These are phyloP conservation scores for Ips typographus DNA, from an alignment of 1,140 invertebrate species.

Conservation along the genomic window DNA sequence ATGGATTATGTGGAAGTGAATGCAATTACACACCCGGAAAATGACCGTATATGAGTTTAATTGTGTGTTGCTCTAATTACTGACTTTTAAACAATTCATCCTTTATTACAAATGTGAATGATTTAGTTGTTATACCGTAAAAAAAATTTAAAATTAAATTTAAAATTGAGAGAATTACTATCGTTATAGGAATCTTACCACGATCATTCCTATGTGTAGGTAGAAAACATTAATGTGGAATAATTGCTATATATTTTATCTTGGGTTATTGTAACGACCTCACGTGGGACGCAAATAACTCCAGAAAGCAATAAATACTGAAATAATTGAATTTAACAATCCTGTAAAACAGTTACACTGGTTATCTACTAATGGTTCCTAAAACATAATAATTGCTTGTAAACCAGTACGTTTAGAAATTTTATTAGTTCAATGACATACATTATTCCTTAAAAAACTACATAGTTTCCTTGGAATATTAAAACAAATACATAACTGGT, in stretches of 20 bases:
- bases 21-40: too few relatives aligned
- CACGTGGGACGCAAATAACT: slow-evolving; percentile 18
- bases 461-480: not conserved
- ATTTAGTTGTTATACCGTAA: too few relatives aligned
- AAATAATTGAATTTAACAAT: slow-evolving; percentile 21
- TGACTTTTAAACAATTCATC: too few relatives aligned
- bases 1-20: too few relatives aligned
- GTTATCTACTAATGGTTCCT: slow-evolving; percentile 4
- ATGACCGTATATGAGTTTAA: too few relatives aligned
- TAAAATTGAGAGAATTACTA: too few relatives aligned
- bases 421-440: not conserved
- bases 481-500: not conserved
- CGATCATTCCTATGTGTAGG: too few relatives aligned
- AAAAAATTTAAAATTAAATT: too few relatives aligned
- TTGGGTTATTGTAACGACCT: not conserved
- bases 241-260: not conserved
- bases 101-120: too few relatives aligned
- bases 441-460: not conserved
- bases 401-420: not conserved
- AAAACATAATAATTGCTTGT: not conserved
- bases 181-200: too few relatives aligned
- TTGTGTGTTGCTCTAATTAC: too few relatives aligned
- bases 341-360: slow-evolving; percentile 9
- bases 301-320: slow-evolving; percentile 18
- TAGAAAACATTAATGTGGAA: not conserved